Percentiles rank a stretch among this genome's conserved stretches.
These are phyloP conservation scores for Balearica regulorum DNA, from an alignment of 2,797 vertebrate species.

Conservation along the genomic window DNA sequence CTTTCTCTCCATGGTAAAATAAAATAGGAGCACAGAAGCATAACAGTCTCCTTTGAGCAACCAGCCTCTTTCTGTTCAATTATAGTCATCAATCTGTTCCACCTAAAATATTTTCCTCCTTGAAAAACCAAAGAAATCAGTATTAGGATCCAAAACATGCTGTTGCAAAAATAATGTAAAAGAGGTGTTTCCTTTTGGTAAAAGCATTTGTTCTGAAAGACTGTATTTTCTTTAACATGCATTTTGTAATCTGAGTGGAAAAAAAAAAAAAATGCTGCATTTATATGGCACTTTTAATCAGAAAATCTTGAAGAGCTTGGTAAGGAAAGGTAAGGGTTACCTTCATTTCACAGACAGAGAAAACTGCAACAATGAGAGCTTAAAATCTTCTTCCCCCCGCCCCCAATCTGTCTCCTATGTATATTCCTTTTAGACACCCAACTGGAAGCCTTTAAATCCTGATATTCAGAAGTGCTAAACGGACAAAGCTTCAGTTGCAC, in stretches of 20 bases:
- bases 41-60: conserved; percentile 45
- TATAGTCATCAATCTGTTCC: conserved; percentile 62
- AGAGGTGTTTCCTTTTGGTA: conserved; percentile 1
- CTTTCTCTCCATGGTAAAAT: conserved; percentile 49
- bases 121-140: conserved; percentile 37
- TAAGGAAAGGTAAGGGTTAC: neutral
- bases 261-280: neutral
- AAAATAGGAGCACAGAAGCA: conserved; percentile 52
- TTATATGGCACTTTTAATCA: neutral
- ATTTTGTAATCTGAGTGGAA: neutral
- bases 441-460: neutral
- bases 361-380: neutral
- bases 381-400: neutral
- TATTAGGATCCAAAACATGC: conserved; percentile 31
- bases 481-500: neutral
- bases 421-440: neutral
- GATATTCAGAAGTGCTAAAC: neutral
- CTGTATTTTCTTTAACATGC: neutral
- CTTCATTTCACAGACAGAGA: neutral
- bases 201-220: neutral
- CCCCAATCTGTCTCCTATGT: neutral
- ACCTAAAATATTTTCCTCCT: conserved; percentile 61
- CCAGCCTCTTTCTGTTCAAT: conserved; percentile 60
- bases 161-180: conserved; percentile 23
- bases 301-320: neutral